Evolutionary conservation across 2,113 vertebrate genomes (phyloP), one percentile per base, ranked within the genome.

Genomic region (Salvator merianae): DNA sequence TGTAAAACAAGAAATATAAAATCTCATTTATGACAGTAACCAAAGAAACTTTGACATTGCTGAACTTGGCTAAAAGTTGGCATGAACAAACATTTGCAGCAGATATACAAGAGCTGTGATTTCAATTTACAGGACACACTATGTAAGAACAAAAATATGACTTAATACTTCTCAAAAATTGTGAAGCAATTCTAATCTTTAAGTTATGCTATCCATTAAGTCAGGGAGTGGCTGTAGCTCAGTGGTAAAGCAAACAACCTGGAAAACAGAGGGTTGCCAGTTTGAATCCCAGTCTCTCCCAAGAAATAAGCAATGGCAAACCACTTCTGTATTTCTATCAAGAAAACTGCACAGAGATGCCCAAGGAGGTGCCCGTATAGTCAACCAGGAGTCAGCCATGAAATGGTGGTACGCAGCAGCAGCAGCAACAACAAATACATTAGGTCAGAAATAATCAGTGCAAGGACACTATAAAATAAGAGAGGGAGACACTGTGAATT

Each of bases 1-100:
- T 99, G 94, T 0, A 84, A 91, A 92, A 71, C 16, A 87, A 90
- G 1, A 89, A 36, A 84, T 2, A 76, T 12, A 74, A 36, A 55
- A 3, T 72, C 59, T 90, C 65, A 91, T 36, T 87, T 85, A 80
- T 5, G 32, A 62, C 32, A 72, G 40, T 69, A 55, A 53, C 28
- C 43, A 13, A 40, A 30, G 88, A 0, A 70, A 83, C 5, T 5
- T 72, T 43, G 0, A 85, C 8, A 81, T 0, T 14, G 1, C 34
- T 1, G 32, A 34, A 24, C 86, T 83, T 12, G 76, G 8, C 30
- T 77, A 82, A 80, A 87, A 82, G 82, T 75, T 36, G 20, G 8
- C 36, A 8, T 36, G 20, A 36, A 36, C 32, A 38, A 10, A 62
- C 53, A 77, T 38, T 9, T 26, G 55, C 18, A 77, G 24, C 30